Base-by-base conservation (phyloP, 2,797 vertebrate genomes). In the Parotocinclus haroldoi region DNA sequence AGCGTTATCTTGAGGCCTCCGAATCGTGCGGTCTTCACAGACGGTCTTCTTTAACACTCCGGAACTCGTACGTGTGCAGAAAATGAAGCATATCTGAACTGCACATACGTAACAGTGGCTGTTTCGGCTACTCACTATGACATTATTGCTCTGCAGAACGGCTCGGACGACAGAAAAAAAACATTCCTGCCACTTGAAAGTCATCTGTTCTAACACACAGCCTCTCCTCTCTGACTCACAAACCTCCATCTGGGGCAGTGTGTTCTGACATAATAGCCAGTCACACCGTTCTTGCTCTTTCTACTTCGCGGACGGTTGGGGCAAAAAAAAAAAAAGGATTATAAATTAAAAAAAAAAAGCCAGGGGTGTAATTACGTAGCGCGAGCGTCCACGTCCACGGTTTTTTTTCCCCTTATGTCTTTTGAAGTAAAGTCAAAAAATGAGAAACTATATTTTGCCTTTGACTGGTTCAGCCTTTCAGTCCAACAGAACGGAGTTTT, bases 291-390 rank as follows among this genome's bases (percentile, higher is more conserved):
- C 51, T 54, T 79, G 63, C 62, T 44, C 60, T 83, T 84, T 81
- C 62, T 62, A 70, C 50, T 76, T 81, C 75, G 85, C 80, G 72
- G 76, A 82, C 72, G 69, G 81, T 77, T 85, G 79, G 79, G 76
- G 74, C 74, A 72, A 66, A 76, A 65, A 27, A 27, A 27, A 27
- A 27, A 27, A n/a, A n/a, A n/a, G n/a, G n/a, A n/a, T n/a, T n/a
- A n/a, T n/a, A n/a, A n/a, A n/a, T n/a, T n/a, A n/a, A n/a, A n/a
- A 2, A 27, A 27, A 27, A 27, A 78, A 76, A 77, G 76, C 66
- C 75, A 73, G 75, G 74, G 62, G 54, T 87, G 73, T 81, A 83
- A 87, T 88, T 88, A 84, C 60, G 69, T 68, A 78, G 71, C 79
- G 81, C 83, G 63, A 83, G 75, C 64, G 63, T 75, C 73, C 68